Evolutionary conservation across 2,113 vertebrate species (phyloP).

Genomic region (Lutjanus erythropterus): DNA sequence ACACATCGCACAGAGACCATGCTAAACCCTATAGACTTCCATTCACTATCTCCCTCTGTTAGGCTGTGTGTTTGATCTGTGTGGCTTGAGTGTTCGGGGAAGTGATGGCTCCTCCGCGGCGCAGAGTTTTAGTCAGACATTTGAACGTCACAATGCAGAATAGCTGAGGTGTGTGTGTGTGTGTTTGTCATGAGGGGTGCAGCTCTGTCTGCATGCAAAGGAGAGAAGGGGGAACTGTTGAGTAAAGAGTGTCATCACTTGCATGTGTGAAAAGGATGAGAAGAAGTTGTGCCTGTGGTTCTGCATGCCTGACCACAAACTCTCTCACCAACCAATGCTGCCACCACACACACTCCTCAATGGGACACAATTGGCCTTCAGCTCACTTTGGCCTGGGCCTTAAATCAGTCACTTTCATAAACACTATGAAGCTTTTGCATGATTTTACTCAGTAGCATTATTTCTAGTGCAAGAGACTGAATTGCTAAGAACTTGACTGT

Average conservation of each 20-base stretch:
- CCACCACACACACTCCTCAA: constrained; percentile 32
- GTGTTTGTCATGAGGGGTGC: constrained; percentile 16
- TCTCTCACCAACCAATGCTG: constrained; percentile 33
- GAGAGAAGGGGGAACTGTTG: background rate
- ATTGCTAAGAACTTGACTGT: background rate
- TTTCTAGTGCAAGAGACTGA: background rate
- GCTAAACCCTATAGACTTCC: constrained; percentile 18
- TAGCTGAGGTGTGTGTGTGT: constrained; percentile 31
- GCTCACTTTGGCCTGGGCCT: constrained; percentile 36
- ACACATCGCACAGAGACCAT: constrained; percentile 7
- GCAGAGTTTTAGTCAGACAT: constrained; percentile 82
- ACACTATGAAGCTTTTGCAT: background rate
- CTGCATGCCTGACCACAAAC: constrained; percentile 63
- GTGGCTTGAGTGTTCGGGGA: constrained; percentile 52
- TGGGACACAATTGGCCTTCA: constrained; percentile 51
- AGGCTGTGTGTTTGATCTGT: constrained; percentile 49
- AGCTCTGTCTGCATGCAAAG: constrained; percentile 68
- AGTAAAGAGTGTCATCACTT: constrained; percentile 52
- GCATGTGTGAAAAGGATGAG: constrained; percentile 53
- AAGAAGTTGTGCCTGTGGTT: constrained; percentile 39
- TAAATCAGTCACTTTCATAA: constrained; percentile 3
- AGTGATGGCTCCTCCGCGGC: constrained; percentile 69
- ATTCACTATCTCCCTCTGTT: constrained; percentile 28
- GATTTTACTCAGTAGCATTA: background rate
- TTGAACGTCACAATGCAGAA: constrained; percentile 21